Evolutionary conservation across 2,888 invertebrate genomes (phyloP).

Genomic region (Chironomus riparius): DNA sequence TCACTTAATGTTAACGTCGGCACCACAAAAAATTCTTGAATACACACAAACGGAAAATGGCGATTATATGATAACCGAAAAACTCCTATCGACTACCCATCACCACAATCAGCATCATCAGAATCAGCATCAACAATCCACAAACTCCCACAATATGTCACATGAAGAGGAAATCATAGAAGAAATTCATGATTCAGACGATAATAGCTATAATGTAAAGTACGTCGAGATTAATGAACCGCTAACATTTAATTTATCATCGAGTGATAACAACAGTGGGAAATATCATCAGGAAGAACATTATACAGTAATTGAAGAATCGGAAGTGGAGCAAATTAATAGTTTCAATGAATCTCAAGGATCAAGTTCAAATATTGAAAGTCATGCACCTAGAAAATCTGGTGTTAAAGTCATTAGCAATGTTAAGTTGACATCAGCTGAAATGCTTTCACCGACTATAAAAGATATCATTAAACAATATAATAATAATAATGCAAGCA

Average conservation of each 20-base stretch:
- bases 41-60: constrained; percentile 42
- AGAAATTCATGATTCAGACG: neutral
- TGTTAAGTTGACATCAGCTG: constrained; percentile 36
- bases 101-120: too few relatives aligned
- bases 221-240: constrained; percentile 17
- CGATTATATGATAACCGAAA: constrained; percentile 42
- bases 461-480: constrained; percentile 28
- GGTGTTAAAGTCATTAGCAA: constrained; percentile 41
- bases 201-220: constrained; percentile 3
- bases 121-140: neutral
- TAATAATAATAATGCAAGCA: neutral
- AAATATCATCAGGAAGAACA: neutral
- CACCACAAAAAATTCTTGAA: constrained; percentile 41
- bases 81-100: constrained; percentile 33
- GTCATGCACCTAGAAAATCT: constrained; percentile 26
- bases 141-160: neutral
- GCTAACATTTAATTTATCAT: constrained; percentile 7
- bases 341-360: neutral
- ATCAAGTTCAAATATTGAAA: neutral
- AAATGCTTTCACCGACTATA: constrained; percentile 26
- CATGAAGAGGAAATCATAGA: constrained; percentile 29
- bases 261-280: constrained; percentile 9
- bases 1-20: constrained; percentile 41
- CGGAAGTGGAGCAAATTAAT: constrained; percentile 29
- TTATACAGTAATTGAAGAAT: constrained; percentile 15